Base-by-base conservation (phyloP, 2,797 vertebrate genomes). In the Diglossa cyanea region DNA sequence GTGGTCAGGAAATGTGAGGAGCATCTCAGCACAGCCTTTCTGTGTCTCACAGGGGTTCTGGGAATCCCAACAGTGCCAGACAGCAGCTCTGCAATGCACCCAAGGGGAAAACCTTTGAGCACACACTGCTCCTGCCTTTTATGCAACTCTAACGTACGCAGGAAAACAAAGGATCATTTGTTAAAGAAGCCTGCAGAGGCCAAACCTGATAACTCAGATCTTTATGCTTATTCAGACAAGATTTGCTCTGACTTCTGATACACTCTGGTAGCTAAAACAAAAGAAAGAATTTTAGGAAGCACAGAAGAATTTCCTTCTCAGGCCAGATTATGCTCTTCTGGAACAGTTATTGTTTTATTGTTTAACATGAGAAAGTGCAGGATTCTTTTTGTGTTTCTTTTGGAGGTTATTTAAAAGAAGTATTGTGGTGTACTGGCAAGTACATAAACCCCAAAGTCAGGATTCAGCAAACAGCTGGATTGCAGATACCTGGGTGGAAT, bases 361-460 rank as follows among this genome's bases (percentile, higher is more conserved):
- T 82, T 90, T 67, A 93, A 90, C 70, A 90, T 16, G 85, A 94
- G 87, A 80, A 94, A 94, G 82, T 61, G 81, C 40, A 65, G 48
- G 47, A 47, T 61, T 90, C 73, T 75, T 86, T 65, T 39, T 75
- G 23, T 93, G 72, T 90, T 95, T 95, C 92, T 80, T 93, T 94
- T 95, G 92, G 90, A 95, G 60, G 73, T 50, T 78, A 90, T 82
- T 95, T 75, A 90, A 90, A 95, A 95, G 78, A 90, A 95, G 75
- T 60, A 79, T 14, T 79, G 66, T 70, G 47, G 77, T 5, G 61
- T 78, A 37, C 72, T 92, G 93, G 80, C 93, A 94, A 90, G 71
- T 45, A 82, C 48, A 79, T 37, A 40, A 84, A 93, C 82, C 60
- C 6, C 77, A 68, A 93, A 93, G 67, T 67, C 21, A 65, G 62